phyloP scores from a whole-genome alignment of 2,888 invertebrate species.

The Pandemis corylana region DNA sequence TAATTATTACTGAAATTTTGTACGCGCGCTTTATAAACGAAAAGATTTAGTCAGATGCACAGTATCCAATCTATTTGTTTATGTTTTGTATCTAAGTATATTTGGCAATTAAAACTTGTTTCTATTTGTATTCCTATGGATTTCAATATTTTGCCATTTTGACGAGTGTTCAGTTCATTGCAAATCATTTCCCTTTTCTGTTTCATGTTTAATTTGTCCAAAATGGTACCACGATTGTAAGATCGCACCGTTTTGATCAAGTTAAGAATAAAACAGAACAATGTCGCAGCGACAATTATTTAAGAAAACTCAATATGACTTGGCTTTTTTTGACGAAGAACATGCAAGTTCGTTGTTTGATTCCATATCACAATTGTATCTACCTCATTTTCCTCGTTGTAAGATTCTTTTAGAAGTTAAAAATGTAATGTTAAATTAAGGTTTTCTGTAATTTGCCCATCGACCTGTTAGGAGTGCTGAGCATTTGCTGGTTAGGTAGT shows the following conservation, averaged over 20 bases:
- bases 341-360: constrained; percentile 58
- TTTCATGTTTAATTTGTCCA: background rate
- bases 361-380: constrained; percentile 83
- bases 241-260: background rate
- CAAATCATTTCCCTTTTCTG: background rate
- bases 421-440: constrained; percentile 63
- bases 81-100: background rate
- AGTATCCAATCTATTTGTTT: background rate
- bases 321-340: constrained; percentile 35
- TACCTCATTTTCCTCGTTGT: constrained; percentile 83
- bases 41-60: constrained; percentile 15
- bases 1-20: constrained; percentile 43
- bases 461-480: constrained; percentile 53
- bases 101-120: background rate
- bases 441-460: constrained; percentile 60
- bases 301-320: background rate
- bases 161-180: background rate
- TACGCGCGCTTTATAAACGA: constrained; percentile 53
- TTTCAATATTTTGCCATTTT: constrained; percentile 4
- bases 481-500: constrained; percentile 58
- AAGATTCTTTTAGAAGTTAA: constrained; percentile 77
- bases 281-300: background rate
- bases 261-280: background rate
- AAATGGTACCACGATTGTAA: no score
- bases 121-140: background rate